Percentiles rank a stretch among this genome's conserved stretches.
These are phyloP conservation scores for Sycophila texana DNA, from an alignment of 2,888 invertebrate species.

Conservation along the genomic window DNA sequence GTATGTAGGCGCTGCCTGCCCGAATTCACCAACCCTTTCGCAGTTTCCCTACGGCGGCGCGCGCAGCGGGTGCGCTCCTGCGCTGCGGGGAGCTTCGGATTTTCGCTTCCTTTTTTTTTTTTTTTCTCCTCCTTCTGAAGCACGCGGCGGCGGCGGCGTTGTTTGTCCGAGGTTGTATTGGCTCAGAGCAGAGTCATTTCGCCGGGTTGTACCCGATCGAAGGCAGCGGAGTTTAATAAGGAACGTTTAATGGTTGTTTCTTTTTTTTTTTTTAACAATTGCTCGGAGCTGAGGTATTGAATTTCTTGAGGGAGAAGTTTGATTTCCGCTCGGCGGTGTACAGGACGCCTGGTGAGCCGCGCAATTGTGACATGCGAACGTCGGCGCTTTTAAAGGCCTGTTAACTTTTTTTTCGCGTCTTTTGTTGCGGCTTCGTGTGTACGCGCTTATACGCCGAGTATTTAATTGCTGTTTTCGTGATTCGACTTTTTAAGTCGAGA, in stretches of 20 bases:
- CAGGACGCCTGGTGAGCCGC: background rate
- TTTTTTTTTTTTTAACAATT: background rate
- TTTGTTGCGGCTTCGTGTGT: background rate
- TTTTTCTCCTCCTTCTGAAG: no score
- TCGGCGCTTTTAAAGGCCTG: background rate
- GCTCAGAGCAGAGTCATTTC: background rate
- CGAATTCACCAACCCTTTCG: slow-evolving; percentile 18
- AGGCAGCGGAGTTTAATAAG: slow-evolving; percentile 18
- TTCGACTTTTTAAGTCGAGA: slow-evolving; percentile 19
- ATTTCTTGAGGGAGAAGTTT: slow-evolving; percentile 23
- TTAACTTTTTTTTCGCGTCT: slow-evolving; percentile 23
- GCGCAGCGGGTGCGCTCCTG: background rate
- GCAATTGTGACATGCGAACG: slow-evolving; percentile 6
- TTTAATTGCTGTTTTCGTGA: slow-evolving; percentile 34
- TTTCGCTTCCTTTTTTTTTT: background rate
- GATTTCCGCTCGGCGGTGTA: slow-evolving; percentile 14
- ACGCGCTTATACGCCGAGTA: slow-evolving; percentile 6
- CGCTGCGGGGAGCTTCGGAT: background rate
- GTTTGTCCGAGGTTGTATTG: background rate
- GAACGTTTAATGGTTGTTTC: slow-evolving; percentile 3
- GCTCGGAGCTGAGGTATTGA: slow-evolving; percentile 1
- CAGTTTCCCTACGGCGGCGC: background rate
- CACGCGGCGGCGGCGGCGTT: background rate
- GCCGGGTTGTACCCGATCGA: background rate
- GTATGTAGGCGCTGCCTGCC: background rate